Base-by-base conservation (phyloP, 1,140 invertebrate genomes). In the Bombus polaris region DNA sequence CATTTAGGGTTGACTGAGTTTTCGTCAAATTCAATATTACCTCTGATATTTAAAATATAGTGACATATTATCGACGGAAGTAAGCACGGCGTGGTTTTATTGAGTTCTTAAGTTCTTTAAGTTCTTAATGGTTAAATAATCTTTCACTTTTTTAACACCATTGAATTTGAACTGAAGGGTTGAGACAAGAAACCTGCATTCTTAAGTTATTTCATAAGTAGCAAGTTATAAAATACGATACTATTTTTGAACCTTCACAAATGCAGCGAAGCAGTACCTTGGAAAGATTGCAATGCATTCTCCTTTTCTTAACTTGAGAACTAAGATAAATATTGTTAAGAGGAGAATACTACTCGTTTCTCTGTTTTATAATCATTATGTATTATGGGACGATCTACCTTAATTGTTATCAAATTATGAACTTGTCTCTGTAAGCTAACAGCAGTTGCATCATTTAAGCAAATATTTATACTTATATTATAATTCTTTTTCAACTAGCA, bases 181-280 rank as follows among this genome's bases (percentile, higher is more conserved):
- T 65, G 53, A 25, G n/a, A 66, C 18, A 75, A 53, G 47, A 79
- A 57, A 39, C 35, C 32, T 47, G 25, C n/a, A 71, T 76, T 83
- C 66, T 47, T 37, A n/a, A 72, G 53, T 32, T 57, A 47, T 84
- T 71, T 79, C 25, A 77, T 62, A 44, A 37, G 12, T 35, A 66
- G 39, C 39, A 42, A 47, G 76, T 79, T 84, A 72, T 79, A 83
- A 83, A 83, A 83, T 65, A 65, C 15, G n/a, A 70, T 13, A 53
- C 32, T 84, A 79, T 84, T 79, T 84, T 84, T 80, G 47, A 79
- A 84, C 39, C 22, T 84, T 68, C 39, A 28, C 42, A 71, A 83
- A 65, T 85, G 35, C 28, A 32, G 18, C 32, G 72, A 65, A 32
- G 15, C 18, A 78, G 59, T 88, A 87, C 73, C 79, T 77, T 83